Conservation (phyloP, 2,888 invertebrate genomes). For the Leptopilina syphax region DNA sequence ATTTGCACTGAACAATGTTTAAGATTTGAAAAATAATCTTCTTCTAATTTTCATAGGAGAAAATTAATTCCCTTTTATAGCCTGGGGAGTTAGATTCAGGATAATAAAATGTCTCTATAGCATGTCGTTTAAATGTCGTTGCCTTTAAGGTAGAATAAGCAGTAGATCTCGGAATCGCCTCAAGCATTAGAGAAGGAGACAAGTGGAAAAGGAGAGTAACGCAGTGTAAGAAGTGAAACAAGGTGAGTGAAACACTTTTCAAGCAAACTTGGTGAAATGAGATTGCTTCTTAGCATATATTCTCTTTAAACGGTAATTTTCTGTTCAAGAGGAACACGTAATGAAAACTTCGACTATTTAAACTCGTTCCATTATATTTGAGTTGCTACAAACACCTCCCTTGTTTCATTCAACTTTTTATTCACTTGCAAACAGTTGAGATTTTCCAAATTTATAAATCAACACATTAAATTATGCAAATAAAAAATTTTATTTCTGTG, state of each 20-base stretch:
- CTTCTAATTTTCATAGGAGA: neutral
- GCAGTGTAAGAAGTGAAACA: constrained; percentile 29
- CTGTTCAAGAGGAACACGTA: constrained; percentile 10
- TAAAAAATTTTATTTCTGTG: too few species aligned
- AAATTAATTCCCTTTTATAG: neutral
- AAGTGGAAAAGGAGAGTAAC: constrained; percentile 16
- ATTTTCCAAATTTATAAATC: neutral
- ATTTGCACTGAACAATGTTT: neutral
- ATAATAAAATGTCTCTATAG: neutral
- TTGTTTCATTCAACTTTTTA: constrained; percentile 9
- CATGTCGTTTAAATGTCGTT: neutral
- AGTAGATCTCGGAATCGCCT: neutral
- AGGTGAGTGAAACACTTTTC: neutral
- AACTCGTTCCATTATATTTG: constrained; percentile 14
- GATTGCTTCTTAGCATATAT: constrained; percentile 18
- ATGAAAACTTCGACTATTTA: constrained; percentile 32
- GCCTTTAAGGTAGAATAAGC: neutral
- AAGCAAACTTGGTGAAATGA: constrained; percentile 23
- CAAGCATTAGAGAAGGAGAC: neutral
- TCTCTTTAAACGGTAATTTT: constrained; percentile 29
- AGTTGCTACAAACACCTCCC: neutral
- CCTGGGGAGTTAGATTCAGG: neutral
- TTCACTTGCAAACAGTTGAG: neutral
- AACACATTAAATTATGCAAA: too few species aligned
- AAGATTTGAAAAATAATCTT: neutral